phyloP scores from a whole-genome alignment of 2,797 vertebrate species.

The Gymnodraco acuticeps region DNA sequence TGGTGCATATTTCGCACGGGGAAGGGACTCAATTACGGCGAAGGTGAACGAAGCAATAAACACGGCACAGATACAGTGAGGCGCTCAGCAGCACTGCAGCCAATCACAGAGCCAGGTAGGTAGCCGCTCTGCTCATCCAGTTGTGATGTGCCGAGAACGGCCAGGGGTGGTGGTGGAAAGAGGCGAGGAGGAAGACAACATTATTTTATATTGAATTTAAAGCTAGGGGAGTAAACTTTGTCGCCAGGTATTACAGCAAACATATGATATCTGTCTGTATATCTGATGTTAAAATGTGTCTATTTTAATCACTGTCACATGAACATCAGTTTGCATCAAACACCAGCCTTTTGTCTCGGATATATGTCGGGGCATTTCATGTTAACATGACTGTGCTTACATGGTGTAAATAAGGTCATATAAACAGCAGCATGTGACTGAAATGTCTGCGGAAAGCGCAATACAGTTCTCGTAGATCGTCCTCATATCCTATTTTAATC shows the following conservation, averaged over 20 bases:
- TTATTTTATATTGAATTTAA: not conserved
- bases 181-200: not conserved
- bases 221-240: not conserved
- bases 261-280: not conserved
- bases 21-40: constrained; percentile 80
- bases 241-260: constrained; percentile 11
- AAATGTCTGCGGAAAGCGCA: not conserved
- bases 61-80: constrained; percentile 71
- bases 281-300: not conserved
- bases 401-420: not conserved
- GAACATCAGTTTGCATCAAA: not conserved
- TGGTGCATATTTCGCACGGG: constrained; percentile 73
- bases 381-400: not conserved
- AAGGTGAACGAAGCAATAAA: constrained; percentile 83
- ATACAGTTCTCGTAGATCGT: not conserved
- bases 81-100: constrained; percentile 71
- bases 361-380: not conserved
- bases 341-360: not conserved
- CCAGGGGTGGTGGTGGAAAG: constrained; percentile 50
- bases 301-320: too few species aligned
- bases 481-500: constrained; percentile 18
- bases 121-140: constrained; percentile 69
- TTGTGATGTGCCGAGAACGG: constrained; percentile 70
- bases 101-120: constrained; percentile 76
- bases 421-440: not conserved